Evolutionary conservation across 2,113 vertebrate genomes (phyloP), one percentile per base, ranked within the genome.

Genomic region (Oceanodroma tethys): DNA sequence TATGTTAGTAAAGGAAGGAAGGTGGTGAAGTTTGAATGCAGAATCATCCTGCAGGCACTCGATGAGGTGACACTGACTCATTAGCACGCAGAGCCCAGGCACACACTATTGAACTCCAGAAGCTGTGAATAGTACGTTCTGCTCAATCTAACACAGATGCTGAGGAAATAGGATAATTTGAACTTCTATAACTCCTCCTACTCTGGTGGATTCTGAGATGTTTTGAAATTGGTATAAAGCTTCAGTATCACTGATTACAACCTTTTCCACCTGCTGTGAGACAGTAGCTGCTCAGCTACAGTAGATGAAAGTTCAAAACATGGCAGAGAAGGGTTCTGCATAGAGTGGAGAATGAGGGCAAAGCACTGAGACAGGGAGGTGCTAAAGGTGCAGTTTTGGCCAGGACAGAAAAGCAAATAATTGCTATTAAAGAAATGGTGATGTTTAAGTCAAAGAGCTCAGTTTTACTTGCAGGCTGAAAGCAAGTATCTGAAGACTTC

Each of bases 11-110:
- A 40, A 71, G 36, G 47, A 74, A 71, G 20, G 25, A 50, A 75
- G 73, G 23, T 13, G 36, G 16, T 22, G 6, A 90, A 38, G 48
- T 58, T 58, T 45, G 62, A 86, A 43, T 26, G 8, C 19, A 75
- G 22, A 22, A 40, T 76, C 59, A 67, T 32, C 36, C 85, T 66
- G 19, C 0, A 0, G 68, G 50, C 10, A 29, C 14, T 13, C 4
- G 2, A 25, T 38, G 21, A 67, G 36, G 29, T 63, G 43, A 68
- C 32, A 29, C 34, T 47, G 13, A 27, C 40, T 45, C 38, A 26
- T 68, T 3, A 76, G 19, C 14, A 60, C 58, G 48, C 9, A 20
- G 6, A 58, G 23, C 50, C 36, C 67, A 58, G 78, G 36, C 30
- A 72, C 5, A 2, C 20, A 7, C 45, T 15, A 13, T 16, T 26